Conservation (phyloP, 2,113 vertebrate species). For the Rallus limicola region DNA sequence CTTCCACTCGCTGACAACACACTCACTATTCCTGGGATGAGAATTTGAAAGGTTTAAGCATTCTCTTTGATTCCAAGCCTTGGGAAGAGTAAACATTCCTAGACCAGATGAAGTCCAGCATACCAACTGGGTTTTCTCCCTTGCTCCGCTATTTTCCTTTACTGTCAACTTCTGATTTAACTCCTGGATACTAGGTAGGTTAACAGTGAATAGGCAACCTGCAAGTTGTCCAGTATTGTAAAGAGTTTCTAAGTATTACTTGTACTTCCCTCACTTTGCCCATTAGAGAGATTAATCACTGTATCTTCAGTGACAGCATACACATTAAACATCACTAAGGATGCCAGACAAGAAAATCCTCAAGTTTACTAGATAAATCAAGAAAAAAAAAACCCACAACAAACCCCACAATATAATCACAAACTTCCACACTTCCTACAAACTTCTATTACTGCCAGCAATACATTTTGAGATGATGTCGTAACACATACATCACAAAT, state of each 20-base stretch:
- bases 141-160: neutral
- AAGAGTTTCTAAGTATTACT: neutral
- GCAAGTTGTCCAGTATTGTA: neutral
- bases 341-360: neutral
- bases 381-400: neutral
- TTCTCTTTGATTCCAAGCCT: neutral
- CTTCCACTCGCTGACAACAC: neutral
- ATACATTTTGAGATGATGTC: conserved; percentile 27
- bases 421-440: neutral
- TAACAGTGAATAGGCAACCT: neutral
- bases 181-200: neutral
- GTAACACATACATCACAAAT: neutral
- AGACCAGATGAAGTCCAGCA: neutral
- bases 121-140: neutral
- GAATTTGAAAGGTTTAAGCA: neutral
- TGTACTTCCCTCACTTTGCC: neutral
- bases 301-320: neutral
- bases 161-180: conserved; percentile 46
- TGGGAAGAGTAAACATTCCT: neutral
- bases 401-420: neutral
- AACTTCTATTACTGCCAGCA: neutral
- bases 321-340: neutral
- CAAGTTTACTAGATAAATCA: neutral
- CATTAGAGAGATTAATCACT: neutral
- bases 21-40: neutral